A percentile compares a stretch with the other conserved stretches of the same genome.
These are phyloP conservation scores for Antennarius maculatus DNA, from an alignment of 2,797 vertebrate species.

Conservation along the genomic window DNA sequence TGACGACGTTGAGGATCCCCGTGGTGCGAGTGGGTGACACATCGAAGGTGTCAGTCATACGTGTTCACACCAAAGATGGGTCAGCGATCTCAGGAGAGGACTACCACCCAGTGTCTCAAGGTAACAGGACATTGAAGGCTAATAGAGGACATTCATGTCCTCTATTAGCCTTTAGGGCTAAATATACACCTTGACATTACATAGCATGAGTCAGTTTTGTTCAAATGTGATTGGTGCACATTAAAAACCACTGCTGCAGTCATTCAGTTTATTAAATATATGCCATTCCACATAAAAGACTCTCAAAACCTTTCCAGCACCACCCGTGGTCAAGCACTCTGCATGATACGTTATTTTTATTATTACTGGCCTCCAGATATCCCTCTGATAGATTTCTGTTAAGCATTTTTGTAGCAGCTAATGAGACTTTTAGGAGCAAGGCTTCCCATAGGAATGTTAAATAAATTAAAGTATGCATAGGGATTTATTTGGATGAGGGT, in stretches of 20 bases:
- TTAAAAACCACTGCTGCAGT: not conserved
- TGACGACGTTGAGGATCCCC: slow-evolving; percentile 86
- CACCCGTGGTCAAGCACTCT: not conserved
- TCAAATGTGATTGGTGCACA: not conserved
- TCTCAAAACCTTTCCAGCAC: not conserved
- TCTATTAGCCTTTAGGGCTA: no score
- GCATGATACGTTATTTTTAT: slow-evolving; percentile 9
- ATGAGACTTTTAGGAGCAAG: not conserved
- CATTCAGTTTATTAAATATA: not conserved
- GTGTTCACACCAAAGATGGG: slow-evolving; percentile 95
- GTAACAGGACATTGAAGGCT: slow-evolving; percentile 63
- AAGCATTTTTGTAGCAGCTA: slow-evolving; percentile 8
- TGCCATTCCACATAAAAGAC: not conserved
- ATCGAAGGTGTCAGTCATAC: slow-evolving; percentile 90
- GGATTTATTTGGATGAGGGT: slow-evolving; percentile 37
- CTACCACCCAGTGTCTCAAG: slow-evolving; percentile 92
- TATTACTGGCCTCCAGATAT: slow-evolving; percentile 9
- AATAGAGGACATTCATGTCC: not conserved
- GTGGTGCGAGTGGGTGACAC: slow-evolving; percentile 90
- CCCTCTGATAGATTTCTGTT: slow-evolving; percentile 13
- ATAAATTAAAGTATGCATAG: slow-evolving; percentile 38
- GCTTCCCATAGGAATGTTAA: slow-evolving; percentile 14
- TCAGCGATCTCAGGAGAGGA: slow-evolving; percentile 94
- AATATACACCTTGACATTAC: not conserved
- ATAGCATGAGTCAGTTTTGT: no score